Percentiles rank a stretch among this genome's conserved stretches.
Evolutionary conservation across 1,140 invertebrate genomes (phyloP).

Genomic region (fruit fly (Drosophila melanogaster)): Release_6_plus_ISO1_MT NT_033777.3:30717501-30718000

Average conservation of each 20-base stretch:
- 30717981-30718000: slow-evolving; percentile 49
- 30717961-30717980: slow-evolving; percentile 58
- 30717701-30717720: background rate
- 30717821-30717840: slow-evolving; percentile 48
- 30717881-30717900: slow-evolving; percentile 56
- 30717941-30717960: slow-evolving; percentile 75
- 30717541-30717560: slow-evolving; percentile 8
- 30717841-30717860: slow-evolving; percentile 75
- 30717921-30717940: slow-evolving; percentile 68
- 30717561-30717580: slow-evolving; percentile 2
- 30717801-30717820: slow-evolving; percentile 80
- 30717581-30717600: slow-evolving; percentile 44
- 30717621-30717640: slow-evolving; percentile 79
- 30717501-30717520: slow-evolving; percentile 84
- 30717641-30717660: slow-evolving; percentile 81
- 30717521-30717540: slow-evolving; percentile 83
- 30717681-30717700: background rate
- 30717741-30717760: slow-evolving; percentile 76
- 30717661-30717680: slow-evolving; percentile 66
- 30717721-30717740: slow-evolving; percentile 47
- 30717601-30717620: slow-evolving; percentile 66
- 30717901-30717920: slow-evolving; percentile 64
- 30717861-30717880: slow-evolving; percentile 66
- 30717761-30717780: slow-evolving; percentile 83
- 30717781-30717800: slow-evolving; percentile 81